These are phyloP conservation scores for Novumbra hubbsi DNA, from an alignment of 2,797 vertebrate species.

Conservation along the genomic window DNA sequence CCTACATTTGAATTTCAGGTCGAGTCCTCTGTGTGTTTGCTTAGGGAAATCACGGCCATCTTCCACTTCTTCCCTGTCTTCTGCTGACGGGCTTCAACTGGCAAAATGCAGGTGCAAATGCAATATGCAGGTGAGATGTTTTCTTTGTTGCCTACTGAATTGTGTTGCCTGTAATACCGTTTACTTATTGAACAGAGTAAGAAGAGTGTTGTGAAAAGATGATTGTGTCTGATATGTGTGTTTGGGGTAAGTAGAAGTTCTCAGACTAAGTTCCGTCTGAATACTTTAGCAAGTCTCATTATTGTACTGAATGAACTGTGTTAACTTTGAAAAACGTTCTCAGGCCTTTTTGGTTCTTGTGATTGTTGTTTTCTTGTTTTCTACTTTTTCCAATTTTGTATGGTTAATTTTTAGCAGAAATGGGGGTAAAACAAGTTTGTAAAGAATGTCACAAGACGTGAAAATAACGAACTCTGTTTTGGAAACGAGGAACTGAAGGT, in stretches of 20 bases:
- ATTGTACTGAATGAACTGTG: not conserved
- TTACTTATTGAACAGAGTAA: slow-evolving; percentile 7
- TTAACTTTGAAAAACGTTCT: slow-evolving; percentile 11
- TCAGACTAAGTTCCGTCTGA: not conserved
- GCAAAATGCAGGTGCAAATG: slow-evolving; percentile 41
- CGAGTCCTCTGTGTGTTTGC: slow-evolving; percentile 61
- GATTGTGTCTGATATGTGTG: slow-evolving; percentile 4
- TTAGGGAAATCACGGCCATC: slow-evolving; percentile 73
- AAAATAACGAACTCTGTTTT: slow-evolving; percentile 56
- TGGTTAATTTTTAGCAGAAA: slow-evolving; percentile 20
- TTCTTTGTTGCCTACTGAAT: slow-evolving; percentile 1
- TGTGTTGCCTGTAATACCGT: not conserved
- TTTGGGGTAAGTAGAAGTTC: slow-evolving; percentile 2
- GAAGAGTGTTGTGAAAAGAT: slow-evolving; percentile 3
- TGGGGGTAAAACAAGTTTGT: slow-evolving; percentile 30
- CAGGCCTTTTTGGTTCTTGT: slow-evolving; percentile 42
- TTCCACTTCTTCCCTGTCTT: slow-evolving; percentile 40
- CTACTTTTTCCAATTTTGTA: slow-evolving; percentile 14
- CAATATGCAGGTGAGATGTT: slow-evolving; percentile 44
- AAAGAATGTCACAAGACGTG: slow-evolving; percentile 66
- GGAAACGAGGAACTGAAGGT: slow-evolving; percentile 21
- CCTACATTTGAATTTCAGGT: slow-evolving; percentile 65
- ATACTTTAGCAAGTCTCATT: not conserved
- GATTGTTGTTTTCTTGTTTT: slow-evolving; percentile 26
- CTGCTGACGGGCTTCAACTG: slow-evolving; percentile 50